Percentiles rank a stretch among this genome's conserved stretches.
These are phyloP conservation scores for Solenopsis fugax DNA, from an alignment of 1,140 invertebrate species.

Conservation along the genomic window DNA sequence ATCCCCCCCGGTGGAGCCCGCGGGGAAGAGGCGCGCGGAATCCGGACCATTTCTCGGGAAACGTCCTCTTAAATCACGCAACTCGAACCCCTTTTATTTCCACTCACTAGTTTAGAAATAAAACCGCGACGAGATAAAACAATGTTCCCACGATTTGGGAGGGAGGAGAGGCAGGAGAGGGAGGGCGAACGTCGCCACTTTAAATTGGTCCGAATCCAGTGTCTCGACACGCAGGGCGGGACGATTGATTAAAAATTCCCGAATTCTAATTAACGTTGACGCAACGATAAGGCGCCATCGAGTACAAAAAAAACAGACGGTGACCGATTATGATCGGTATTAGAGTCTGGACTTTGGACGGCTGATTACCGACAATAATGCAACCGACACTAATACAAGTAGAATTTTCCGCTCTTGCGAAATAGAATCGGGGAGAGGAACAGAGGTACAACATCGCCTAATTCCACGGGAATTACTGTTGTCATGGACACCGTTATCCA, in stretches of 20 bases:
- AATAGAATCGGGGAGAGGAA: background rate
- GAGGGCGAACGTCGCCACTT: background rate
- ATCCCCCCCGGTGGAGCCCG: background rate
- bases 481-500: background rate
- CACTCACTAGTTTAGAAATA: background rate
- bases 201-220: background rate
- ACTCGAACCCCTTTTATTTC: background rate
- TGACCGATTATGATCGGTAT: background rate
- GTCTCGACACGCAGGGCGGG: background rate
- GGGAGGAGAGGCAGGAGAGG: background rate
- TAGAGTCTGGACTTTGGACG: conserved; percentile 5
- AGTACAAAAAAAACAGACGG: background rate
- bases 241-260: background rate
- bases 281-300: background rate
- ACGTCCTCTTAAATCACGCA: background rate
- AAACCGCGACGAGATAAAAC: background rate
- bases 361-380: background rate
- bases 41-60: background rate
- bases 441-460: background rate
- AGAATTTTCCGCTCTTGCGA: conserved; percentile 20
- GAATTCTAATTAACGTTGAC: background rate
- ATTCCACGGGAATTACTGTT: conserved; percentile 22
- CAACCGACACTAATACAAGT: background rate
- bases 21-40: background rate
- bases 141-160: background rate